phyloP scores from a whole-genome alignment of 30 jellyfish, hydroid and myxozoan genomes.

The Morbakka virulenta region DNA sequence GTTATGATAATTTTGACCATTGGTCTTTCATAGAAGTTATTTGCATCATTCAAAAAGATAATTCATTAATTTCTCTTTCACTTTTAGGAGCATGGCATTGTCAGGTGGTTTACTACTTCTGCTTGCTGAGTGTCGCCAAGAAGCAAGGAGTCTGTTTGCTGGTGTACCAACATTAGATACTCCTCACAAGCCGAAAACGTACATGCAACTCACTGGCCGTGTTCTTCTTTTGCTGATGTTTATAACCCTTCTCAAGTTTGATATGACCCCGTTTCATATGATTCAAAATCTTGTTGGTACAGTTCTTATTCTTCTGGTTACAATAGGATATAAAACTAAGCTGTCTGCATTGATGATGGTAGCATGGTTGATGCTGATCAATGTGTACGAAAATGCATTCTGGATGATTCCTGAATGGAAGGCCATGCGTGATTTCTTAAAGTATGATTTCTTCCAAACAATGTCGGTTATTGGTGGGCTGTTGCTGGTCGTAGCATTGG shows the following conservation, averaged over 20 bases:
- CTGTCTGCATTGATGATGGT: constrained; percentile 89
- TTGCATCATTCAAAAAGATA: too few relatives aligned
- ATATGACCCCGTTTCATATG: constrained; percentile 91
- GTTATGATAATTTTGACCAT: too few relatives aligned
- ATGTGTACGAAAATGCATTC: constrained; percentile 92
- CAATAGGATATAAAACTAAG: constrained; percentile 98
- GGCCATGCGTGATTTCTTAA: constrained; percentile 96
- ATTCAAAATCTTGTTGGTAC: constrained; percentile 83
- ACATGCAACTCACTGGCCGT: constrained; percentile 99
- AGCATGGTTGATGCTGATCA: constrained; percentile 63
- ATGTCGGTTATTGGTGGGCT: constrained; percentile 99
- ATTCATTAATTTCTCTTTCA: neutral
- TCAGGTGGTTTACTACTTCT: constrained; percentile 90
- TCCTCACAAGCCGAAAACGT: constrained; percentile 91
- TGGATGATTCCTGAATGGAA: constrained; percentile 99
- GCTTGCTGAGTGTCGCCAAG: constrained; percentile 95
- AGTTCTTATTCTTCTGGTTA: constrained; percentile 77
- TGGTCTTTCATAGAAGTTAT: too few relatives aligned
- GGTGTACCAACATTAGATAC: constrained; percentile 95
- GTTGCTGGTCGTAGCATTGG: constrained; percentile 94
- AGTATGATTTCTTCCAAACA: constrained; percentile 98
- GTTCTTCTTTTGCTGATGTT: constrained; percentile 90
- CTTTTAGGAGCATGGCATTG: constrained; percentile 91
- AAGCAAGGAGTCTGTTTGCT: constrained; percentile 96
- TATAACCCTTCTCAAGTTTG: constrained; percentile 91